These are phyloP conservation scores for Pseudonaja textilis DNA, from an alignment of 2,113 vertebrate species.

Conservation along the genomic window DNA sequence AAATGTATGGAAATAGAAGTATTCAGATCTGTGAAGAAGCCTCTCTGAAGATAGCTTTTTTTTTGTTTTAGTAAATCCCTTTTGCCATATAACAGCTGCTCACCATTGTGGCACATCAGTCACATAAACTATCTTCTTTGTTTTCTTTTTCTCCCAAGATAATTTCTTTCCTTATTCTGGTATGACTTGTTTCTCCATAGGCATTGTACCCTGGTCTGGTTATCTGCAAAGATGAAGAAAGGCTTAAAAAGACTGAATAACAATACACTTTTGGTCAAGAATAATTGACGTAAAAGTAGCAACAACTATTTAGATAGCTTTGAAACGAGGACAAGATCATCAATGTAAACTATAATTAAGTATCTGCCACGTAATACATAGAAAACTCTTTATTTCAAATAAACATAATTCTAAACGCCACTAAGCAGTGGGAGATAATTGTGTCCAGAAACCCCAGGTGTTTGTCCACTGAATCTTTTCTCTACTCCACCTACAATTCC, in stretches of 20 bases:
- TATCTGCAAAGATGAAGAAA: background rate
- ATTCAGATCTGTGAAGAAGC: background rate
- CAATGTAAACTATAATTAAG: background rate
- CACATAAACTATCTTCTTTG: background rate
- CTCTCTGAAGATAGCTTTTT: background rate
- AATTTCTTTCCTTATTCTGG: background rate
- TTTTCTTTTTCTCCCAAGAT: background rate
- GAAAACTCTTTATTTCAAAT: background rate
- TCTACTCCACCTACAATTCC: background rate
- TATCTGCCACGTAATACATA: background rate
- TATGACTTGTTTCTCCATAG: background rate
- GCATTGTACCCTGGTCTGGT: background rate
- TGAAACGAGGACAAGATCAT: background rate
- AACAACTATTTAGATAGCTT: background rate
- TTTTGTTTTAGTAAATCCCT: background rate
- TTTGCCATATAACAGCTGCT: background rate
- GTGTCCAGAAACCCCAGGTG: background rate
- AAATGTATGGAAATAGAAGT: background rate
- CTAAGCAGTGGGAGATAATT: background rate
- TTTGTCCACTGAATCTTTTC: background rate
- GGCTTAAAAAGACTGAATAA: background rate
- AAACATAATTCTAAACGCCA: background rate
- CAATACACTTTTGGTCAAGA: background rate
- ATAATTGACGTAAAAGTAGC: background rate
- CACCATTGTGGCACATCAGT: background rate